These are phyloP conservation scores for Astreopora myriophthalma DNA, from an alignment of 64 coral and sea anemone species.

Conservation along the genomic window DNA sequence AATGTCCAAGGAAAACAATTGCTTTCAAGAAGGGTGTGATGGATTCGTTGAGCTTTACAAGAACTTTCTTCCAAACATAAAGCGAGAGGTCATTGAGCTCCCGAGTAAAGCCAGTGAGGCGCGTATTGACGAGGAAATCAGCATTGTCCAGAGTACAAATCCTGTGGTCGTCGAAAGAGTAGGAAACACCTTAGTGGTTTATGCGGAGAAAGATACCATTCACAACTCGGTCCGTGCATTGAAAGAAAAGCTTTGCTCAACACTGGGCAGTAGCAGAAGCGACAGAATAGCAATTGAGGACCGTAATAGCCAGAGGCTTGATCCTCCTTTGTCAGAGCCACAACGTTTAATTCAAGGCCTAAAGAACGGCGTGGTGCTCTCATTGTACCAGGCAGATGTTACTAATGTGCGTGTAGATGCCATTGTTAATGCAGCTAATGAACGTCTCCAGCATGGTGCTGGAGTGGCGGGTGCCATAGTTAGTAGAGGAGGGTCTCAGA, in stretches of 20 bases:
- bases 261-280: neutral
- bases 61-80: neutral
- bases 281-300: neutral
- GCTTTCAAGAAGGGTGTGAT: neutral
- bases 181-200: neutral
- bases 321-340: neutral
- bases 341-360: neutral
- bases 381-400: conserved; percentile 62
- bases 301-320: too few relatives aligned
- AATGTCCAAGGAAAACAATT: neutral
- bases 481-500: conserved; percentile 32
- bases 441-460: neutral
- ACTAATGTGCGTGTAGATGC: conserved; percentile 58
- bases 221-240: neutral
- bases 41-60: conserved; percentile 30
- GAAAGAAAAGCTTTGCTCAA: neutral
- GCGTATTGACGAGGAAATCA: neutral
- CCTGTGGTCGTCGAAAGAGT: neutral
- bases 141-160: neutral
- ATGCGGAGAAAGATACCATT: neutral
- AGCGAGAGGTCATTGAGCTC: neutral
- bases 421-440: conserved; percentile 69
- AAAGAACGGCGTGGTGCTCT: conserved; percentile 7
- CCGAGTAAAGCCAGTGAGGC: neutral
- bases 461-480: conserved; percentile 66